These are phyloP conservation scores for Cydia pomonella DNA, from an alignment of 1,140 invertebrate genomes.

Conservation along the genomic window DNA sequence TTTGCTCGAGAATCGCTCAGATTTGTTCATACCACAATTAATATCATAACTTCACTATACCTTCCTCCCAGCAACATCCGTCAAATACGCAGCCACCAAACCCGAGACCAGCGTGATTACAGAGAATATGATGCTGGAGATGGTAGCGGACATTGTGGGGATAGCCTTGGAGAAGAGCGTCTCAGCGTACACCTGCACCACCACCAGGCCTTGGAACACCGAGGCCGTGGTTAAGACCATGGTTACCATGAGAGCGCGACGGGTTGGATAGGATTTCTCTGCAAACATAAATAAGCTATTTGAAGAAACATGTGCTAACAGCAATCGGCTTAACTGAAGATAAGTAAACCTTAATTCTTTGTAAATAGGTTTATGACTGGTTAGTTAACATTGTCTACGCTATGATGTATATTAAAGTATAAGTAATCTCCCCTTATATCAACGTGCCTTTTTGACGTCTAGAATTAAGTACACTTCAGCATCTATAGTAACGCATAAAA, in stretches of 20 bases:
- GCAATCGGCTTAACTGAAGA: no score
- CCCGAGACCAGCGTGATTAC: slow-evolving; percentile 46
- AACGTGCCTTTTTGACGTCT: no score
- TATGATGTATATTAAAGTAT: no score
- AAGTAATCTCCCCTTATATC: no score
- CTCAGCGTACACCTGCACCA: slow-evolving; percentile 39
- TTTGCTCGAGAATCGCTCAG: no score
- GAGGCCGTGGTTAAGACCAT: slow-evolving; percentile 31
- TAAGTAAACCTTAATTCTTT: background rate
- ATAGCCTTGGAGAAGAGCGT: slow-evolving; percentile 54
- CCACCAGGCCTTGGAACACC: slow-evolving; percentile 41
- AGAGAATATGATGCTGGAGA: slow-evolving; percentile 56
- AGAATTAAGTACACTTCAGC: no score
- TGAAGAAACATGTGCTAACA: no score
- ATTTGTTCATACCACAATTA: no score
- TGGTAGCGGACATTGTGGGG: slow-evolving; percentile 53
- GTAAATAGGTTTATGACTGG: no score
- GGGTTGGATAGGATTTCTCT: slow-evolving; percentile 40
- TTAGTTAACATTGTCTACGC: no score
- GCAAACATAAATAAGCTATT: background rate
- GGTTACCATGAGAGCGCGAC: slow-evolving; percentile 15
- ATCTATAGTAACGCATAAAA: no score
- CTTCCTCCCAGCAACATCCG: slow-evolving; percentile 57
- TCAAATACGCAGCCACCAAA: slow-evolving; percentile 47
- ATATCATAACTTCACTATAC: slow-evolving; percentile 46